These are phyloP conservation scores for Drosophila tripunctata DNA, from an alignment of 2,888 invertebrate genomes.

Conservation along the genomic window DNA sequence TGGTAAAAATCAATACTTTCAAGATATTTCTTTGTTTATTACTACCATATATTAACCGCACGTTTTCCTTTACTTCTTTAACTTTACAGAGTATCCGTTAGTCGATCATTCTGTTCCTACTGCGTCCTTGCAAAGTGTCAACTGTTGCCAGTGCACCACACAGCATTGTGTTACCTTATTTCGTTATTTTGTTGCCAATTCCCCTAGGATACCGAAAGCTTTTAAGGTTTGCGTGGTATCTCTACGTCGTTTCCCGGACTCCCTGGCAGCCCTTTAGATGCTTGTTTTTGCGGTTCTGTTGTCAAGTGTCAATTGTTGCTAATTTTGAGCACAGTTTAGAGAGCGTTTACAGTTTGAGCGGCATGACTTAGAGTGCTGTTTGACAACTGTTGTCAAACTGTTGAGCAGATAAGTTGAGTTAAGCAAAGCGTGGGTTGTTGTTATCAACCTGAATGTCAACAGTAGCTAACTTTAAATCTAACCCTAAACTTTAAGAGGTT, in stretches of 20 bases:
- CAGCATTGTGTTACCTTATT: not conserved
- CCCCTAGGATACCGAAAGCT: not conserved
- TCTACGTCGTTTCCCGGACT: not conserved
- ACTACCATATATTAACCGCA: too few relatives aligned
- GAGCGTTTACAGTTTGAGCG: constrained; percentile 5
- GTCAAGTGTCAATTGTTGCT: constrained; percentile 1
- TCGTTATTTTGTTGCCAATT: not conserved
- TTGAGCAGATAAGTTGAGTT: not conserved
- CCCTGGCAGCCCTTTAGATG: not conserved
- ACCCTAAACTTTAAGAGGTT: constrained; percentile 37
- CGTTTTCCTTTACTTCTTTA: too few relatives aligned
- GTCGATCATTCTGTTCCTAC: not conserved
- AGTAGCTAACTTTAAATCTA: constrained; percentile 27
- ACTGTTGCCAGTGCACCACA: not conserved
- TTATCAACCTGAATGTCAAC: constrained; percentile 16
- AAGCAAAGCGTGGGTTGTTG: constrained; percentile 1
- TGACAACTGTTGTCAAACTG: not conserved
- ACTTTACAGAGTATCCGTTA: not conserved
- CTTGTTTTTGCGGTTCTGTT: not conserved
- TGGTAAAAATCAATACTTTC: too few relatives aligned
- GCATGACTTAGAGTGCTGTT: not conserved
- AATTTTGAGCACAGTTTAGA: not conserved
- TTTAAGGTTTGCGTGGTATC: constrained; percentile 2
- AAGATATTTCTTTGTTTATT: too few relatives aligned
- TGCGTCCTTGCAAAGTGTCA: too few relatives aligned